Evolutionary conservation across 2,797 vertebrate genomes (phyloP).

Genomic region (Hypotaenidia okinawae): DNA sequence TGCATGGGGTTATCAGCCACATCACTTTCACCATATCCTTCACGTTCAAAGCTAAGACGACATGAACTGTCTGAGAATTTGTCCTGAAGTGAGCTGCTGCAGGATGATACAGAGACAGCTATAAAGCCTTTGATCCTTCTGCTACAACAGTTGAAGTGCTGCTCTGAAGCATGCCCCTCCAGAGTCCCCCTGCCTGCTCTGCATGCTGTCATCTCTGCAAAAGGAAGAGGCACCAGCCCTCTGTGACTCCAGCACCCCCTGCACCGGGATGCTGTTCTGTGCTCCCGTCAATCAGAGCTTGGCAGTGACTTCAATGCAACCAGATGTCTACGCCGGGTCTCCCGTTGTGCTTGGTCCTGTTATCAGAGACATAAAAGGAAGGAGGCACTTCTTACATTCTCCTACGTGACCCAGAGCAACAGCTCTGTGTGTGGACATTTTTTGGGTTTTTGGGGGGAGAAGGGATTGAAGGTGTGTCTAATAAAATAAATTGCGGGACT

Average conservation of each 20-base stretch:
- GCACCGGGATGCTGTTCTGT: background rate
- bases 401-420: background rate
- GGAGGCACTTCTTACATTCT: background rate
- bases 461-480: conserved; percentile 28
- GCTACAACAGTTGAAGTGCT: background rate
- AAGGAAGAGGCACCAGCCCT: background rate
- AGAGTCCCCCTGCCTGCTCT: background rate
- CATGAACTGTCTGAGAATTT: accelerated
- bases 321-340: background rate
- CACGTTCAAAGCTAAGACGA: background rate
- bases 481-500: conserved; percentile 22
- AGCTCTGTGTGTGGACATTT: background rate
- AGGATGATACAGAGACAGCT: background rate
- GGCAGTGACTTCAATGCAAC: background rate
- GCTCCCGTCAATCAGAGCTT: accelerated
- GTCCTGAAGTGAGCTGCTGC: background rate
- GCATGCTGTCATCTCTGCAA: background rate
- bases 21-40: accelerated
- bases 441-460: conserved; percentile 1
- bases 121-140: background rate
- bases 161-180: accelerated
- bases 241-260: background rate
- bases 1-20: background rate
- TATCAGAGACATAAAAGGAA: conserved; percentile 57
- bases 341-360: background rate